phyloP scores from a whole-genome alignment of 2,888 invertebrate species.

The Spatulosminthurus flaviceps region DNA sequence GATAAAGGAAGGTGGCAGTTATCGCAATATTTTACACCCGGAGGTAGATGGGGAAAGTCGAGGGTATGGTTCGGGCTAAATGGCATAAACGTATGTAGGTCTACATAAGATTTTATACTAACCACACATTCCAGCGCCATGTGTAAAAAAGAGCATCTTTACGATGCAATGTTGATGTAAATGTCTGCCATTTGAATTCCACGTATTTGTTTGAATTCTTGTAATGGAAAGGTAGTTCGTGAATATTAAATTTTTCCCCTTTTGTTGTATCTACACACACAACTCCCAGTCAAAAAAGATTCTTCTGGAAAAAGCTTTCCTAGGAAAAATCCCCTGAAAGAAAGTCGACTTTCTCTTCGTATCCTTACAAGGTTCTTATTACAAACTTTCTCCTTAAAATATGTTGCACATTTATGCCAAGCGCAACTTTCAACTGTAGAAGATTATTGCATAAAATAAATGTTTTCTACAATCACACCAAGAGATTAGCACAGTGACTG shows the following conservation, averaged over 20 bases:
- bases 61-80: slow-evolving; percentile 7
- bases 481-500: no score
- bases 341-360: no score
- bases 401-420: no score
- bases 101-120: no score
- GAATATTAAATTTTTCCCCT: slow-evolving; percentile 54
- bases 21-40: slow-evolving; percentile 14
- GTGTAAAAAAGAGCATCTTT: slow-evolving; percentile 44
- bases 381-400: no score
- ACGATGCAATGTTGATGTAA: slow-evolving; percentile 50
- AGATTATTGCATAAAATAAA: no score
- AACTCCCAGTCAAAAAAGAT: neutral
- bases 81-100: no score
- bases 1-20: slow-evolving; percentile 3
- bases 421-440: no score
- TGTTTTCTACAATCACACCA: no score
- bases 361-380: no score
- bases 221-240: slow-evolving; percentile 51
- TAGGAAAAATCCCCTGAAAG: no score
- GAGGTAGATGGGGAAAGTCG: neutral
- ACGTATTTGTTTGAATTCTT: slow-evolving; percentile 53
- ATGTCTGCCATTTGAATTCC: slow-evolving; percentile 55
- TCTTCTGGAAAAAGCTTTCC: no score
- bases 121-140: slow-evolving; percentile 31
- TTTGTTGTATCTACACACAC: neutral